These are phyloP conservation scores for Emydoidea blandingii DNA, from an alignment of 2,797 vertebrate genomes.

Conservation along the genomic window DNA sequence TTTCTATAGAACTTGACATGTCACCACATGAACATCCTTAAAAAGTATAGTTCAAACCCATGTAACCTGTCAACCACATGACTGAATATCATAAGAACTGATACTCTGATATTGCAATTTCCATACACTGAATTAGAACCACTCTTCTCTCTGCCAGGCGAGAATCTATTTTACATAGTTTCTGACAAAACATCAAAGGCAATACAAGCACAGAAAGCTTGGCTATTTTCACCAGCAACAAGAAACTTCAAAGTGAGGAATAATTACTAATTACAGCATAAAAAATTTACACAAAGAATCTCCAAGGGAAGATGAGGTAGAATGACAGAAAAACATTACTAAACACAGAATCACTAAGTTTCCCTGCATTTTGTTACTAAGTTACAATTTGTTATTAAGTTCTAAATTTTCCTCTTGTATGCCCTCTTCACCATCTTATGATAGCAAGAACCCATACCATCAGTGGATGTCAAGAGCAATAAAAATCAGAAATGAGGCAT, in stretches of 20 bases:
- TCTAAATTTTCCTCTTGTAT: not conserved
- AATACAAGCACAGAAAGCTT: not conserved
- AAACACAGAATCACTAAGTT: not conserved
- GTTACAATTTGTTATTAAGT: no score
- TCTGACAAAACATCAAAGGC: not conserved
- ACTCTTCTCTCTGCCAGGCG: not conserved
- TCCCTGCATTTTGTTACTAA: no score
- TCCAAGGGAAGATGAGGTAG: not conserved
- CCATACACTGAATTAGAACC: not conserved
- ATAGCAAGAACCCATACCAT: not conserved
- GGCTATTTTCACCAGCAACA: not conserved
- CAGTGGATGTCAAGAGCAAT: not conserved
- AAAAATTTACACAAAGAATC: not conserved
- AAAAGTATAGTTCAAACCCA: not conserved
- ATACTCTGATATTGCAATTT: not conserved
- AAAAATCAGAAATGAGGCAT: not conserved
- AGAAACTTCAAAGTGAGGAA: not conserved
- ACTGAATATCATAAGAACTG: not conserved
- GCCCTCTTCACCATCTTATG: not conserved
- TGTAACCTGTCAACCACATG: not conserved
- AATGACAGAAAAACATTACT: fast-evolving
- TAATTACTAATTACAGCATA: not conserved
- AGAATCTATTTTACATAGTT: not conserved
- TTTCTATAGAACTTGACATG: not conserved
- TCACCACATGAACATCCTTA: not conserved